Conservation (phyloP, 2,888 invertebrate genomes). For the Cosmia trapezina region DNA sequence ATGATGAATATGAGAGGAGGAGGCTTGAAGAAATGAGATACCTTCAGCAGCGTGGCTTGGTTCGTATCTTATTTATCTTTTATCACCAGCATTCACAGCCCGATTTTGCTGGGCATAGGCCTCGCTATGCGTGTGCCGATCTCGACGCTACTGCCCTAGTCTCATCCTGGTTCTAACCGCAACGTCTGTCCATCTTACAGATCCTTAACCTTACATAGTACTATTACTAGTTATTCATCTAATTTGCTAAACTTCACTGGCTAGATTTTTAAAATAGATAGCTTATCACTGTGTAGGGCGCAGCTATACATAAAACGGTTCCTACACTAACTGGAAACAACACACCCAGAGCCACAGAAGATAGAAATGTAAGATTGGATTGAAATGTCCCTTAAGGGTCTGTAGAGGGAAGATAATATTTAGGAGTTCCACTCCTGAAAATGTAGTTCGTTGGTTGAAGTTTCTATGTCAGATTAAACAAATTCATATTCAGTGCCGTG, state of each 20-base stretch:
- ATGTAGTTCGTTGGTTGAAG: not conserved
- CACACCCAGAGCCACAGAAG: not conserved
- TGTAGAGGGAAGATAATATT: not conserved
- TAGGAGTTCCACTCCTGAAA: too few species aligned
- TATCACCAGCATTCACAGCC: not conserved
- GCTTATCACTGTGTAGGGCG: not conserved
- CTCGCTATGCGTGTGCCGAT: not conserved
- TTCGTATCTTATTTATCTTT: conserved; percentile 72
- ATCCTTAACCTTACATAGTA: too few species aligned
- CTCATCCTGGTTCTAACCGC: too few species aligned
- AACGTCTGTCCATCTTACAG: too few species aligned
- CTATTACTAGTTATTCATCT: not conserved
- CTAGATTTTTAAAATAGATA: not conserved
- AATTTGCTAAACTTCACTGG: not conserved
- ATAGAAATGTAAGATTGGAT: not conserved
- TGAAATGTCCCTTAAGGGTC: not conserved
- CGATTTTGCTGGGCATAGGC: too few species aligned
- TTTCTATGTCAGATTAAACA: not conserved
- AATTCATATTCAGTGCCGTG: not conserved
- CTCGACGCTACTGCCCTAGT: too few species aligned
- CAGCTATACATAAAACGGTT: not conserved
- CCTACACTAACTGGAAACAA: not conserved
- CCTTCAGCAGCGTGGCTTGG: conserved; percentile 92
- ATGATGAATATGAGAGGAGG: conserved; percentile 93
- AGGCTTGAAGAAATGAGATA: conserved; percentile 92